phyloP scores from a whole-genome alignment of 2,113 vertebrate genomes.

The Perccottus glenii region DNA sequence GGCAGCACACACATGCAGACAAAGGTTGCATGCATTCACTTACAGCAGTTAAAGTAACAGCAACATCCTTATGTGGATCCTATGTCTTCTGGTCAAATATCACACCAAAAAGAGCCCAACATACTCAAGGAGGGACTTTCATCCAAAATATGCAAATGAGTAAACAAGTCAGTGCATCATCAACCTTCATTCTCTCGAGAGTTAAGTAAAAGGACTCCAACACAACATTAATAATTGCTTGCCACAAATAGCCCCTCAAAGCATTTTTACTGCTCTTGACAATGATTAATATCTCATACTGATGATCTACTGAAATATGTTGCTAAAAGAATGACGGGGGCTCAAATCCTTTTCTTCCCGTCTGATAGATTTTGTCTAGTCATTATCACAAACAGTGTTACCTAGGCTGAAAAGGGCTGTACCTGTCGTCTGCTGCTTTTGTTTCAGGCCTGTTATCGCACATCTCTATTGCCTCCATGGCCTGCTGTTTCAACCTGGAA shows the following conservation, averaged over 20 bases:
- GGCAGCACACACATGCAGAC: constrained; percentile 22
- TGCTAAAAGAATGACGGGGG: constrained; percentile 22
- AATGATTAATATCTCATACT: constrained; percentile 52
- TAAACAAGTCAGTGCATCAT: constrained; percentile 40
- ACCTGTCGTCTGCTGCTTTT: constrained; percentile 29
- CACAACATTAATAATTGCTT: constrained; percentile 40
- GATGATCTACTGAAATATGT: constrained; percentile 29
- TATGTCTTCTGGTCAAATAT: constrained; percentile 6
- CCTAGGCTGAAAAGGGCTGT: constrained; percentile 12
- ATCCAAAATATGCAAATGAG: constrained; percentile 13
- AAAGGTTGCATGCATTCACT: constrained; percentile 19
- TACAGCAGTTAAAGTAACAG: neutral
- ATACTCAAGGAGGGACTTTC: constrained; percentile 15
- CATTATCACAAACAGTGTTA: constrained; percentile 16
- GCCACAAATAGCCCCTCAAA: constrained; percentile 15
- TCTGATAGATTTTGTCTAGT: constrained; percentile 27
- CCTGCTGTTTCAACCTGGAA: constrained; percentile 41
- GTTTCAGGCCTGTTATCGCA: constrained; percentile 40
- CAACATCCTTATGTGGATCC: neutral
- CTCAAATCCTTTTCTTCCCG: constrained; percentile 30
- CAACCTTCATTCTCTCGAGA: constrained; percentile 45
- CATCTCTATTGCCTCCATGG: constrained; percentile 45
- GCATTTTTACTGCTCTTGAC: constrained; percentile 16
- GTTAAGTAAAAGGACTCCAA: constrained; percentile 22
- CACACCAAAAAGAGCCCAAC: constrained; percentile 1